Percentiles rank a stretch among this genome's conserved stretches.
Conservation (phyloP, 2,113 vertebrate genomes). For the mouse (Mus musculus) region DNA sequence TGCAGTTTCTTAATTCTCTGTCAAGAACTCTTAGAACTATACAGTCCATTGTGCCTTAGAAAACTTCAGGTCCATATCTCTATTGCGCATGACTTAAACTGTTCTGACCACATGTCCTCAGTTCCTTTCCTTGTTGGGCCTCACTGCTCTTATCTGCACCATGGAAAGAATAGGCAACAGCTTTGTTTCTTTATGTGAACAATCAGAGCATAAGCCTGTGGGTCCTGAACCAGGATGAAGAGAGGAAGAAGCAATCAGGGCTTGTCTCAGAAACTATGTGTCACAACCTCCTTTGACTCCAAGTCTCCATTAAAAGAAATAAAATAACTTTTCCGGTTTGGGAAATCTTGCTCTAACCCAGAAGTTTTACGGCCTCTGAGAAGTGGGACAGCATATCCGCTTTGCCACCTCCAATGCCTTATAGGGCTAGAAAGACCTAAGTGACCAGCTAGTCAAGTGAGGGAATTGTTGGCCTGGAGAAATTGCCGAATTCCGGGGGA, state of each 20-base stretch:
- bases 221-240: conserved; percentile 25
- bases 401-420: conserved; percentile 82
- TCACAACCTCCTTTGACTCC: conserved; percentile 63
- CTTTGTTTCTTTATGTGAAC: conserved; percentile 62
- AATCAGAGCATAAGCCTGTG: conserved; percentile 70
- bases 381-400: conserved; percentile 71
- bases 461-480: conserved; percentile 56
- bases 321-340: conserved; percentile 86
- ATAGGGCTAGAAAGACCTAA: conserved; percentile 85
- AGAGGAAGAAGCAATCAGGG: conserved; percentile 54
- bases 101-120: background rate
- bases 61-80: conserved; percentile 5
- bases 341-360: conserved; percentile 81
- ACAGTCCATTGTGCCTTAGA: background rate
- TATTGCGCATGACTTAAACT: background rate
- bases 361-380: conserved; percentile 67
- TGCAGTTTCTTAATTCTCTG: conserved; percentile 44
- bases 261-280: conserved; percentile 56
- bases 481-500: conserved; percentile 60
- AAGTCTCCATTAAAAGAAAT: conserved; percentile 78
- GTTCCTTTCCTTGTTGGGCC: background rate
- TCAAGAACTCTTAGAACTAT: conserved; percentile 25
- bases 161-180: conserved; percentile 18
- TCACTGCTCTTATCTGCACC: background rate
- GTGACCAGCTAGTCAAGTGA: conserved; percentile 42